phyloP scores from a whole-genome alignment of 2,888 invertebrate species.

The Notodromas monacha region DNA sequence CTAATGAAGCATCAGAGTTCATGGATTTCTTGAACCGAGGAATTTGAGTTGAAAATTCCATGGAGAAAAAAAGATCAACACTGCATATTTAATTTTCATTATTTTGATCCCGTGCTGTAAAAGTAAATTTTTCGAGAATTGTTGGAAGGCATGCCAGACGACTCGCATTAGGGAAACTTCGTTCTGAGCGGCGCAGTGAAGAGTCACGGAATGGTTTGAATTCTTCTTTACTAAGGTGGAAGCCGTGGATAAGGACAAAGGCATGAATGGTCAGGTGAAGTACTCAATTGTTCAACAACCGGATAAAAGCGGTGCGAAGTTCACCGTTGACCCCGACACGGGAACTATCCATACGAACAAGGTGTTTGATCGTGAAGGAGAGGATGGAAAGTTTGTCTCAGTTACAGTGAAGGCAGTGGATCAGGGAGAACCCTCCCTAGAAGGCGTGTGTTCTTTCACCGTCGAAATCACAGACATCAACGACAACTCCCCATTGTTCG shows the following conservation, averaged over 20 bases:
- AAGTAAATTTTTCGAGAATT: no score
- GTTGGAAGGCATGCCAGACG: no score
- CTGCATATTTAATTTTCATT: no score
- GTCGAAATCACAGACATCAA: conserved; percentile 92
- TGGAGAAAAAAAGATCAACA: no score
- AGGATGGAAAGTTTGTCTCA: conserved; percentile 79
- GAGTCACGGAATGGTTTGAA: no score
- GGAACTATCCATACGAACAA: conserved; percentile 81
- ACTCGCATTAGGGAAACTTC: no score
- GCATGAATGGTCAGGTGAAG: conserved; percentile 23
- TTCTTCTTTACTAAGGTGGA: conserved; percentile 20
- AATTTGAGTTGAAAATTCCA: no score
- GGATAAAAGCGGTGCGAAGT: conserved; percentile 74
- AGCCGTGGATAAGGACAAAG: conserved; percentile 81
- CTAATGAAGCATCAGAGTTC: no score
- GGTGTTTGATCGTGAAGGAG: conserved; percentile 83
- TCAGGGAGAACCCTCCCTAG: conserved; percentile 85
- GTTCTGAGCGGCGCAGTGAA: no score
- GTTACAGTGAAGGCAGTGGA: conserved; percentile 92
- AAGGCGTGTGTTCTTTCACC: conserved; percentile 91
- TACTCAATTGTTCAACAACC: conserved; percentile 90
- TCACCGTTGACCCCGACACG: conserved; percentile 74
- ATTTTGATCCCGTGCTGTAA: no score
- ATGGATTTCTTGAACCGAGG: no score
- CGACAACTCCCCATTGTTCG: conserved; percentile 78